Conservation (phyloP, 2,797 vertebrate species). For the Synanceia verrucosa region DNA sequence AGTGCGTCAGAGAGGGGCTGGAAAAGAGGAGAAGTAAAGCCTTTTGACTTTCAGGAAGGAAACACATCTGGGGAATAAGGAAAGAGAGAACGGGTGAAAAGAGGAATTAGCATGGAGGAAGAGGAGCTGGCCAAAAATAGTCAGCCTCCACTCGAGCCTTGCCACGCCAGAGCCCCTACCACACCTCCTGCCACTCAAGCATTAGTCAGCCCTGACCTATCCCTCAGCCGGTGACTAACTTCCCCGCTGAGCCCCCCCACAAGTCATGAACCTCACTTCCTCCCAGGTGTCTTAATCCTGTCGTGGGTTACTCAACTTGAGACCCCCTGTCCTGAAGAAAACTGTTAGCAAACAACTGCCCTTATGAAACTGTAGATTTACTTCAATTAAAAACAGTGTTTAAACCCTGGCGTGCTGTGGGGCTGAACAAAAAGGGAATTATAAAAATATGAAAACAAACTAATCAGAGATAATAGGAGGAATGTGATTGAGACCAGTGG, state of each 20-base stretch:
- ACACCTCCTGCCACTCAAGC: constrained; percentile 52
- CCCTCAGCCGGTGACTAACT: constrained; percentile 65
- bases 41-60: constrained; percentile 82
- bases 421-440: background rate
- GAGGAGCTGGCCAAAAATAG: constrained; percentile 79
- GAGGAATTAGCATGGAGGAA: constrained; percentile 79
- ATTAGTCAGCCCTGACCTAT: constrained; percentile 73
- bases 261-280: constrained; percentile 58
- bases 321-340: background rate
- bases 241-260: constrained; percentile 36
- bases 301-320: constrained; percentile 33
- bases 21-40: constrained; percentile 81
- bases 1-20: constrained; percentile 75
- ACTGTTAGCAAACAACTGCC: constrained; percentile 3
- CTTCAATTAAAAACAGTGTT: background rate
- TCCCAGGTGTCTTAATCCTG: constrained; percentile 50
- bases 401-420: background rate
- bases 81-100: constrained; percentile 80
- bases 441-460: constrained; percentile 7
- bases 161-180: constrained; percentile 41
- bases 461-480: constrained; percentile 9
- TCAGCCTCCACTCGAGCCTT: constrained; percentile 55
- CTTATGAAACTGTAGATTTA: background rate
- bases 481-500: background rate
- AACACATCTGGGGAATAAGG: constrained; percentile 82